Percentiles rank a stretch among this genome's conserved stretches.
These are phyloP conservation scores for Drosophila glabriapex DNA, from an alignment of 2,888 invertebrate genomes.

Conservation along the genomic window DNA sequence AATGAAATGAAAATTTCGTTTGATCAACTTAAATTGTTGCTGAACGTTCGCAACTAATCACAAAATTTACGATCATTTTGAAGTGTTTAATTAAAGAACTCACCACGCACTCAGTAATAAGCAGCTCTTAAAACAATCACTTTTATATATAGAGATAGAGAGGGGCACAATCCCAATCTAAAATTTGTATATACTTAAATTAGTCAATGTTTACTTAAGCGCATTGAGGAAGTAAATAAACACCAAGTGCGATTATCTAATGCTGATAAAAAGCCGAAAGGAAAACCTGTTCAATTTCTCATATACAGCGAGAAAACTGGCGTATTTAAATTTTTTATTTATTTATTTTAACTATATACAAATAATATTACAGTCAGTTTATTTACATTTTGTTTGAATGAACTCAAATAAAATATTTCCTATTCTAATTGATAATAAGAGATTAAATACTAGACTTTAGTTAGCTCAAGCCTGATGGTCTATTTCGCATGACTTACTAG, in stretches of 20 bases:
- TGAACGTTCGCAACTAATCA: slow-evolving; percentile 35
- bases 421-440: background rate
- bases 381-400: too few species aligned
- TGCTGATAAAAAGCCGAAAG: slow-evolving; percentile 20
- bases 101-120: slow-evolving; percentile 36
- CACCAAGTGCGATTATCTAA: slow-evolving; percentile 40
- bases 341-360: background rate
- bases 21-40: slow-evolving; percentile 45
- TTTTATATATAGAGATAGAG: slow-evolving; percentile 18
- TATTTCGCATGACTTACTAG: background rate
- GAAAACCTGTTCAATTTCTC: slow-evolving; percentile 15
- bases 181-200: slow-evolving; percentile 6
- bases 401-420: background rate
- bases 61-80: slow-evolving; percentile 47
- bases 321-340: background rate
- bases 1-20: slow-evolving; percentile 28
- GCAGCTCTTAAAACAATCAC: slow-evolving; percentile 35
- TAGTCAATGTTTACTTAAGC: slow-evolving; percentile 55
- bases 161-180: slow-evolving; percentile 30
- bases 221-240: slow-evolving; percentile 61
- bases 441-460: background rate
- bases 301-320: background rate
- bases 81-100: slow-evolving; percentile 27
- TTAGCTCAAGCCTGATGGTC: background rate
- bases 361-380: background rate